Evolutionary conservation across 2,797 vertebrate species (phyloP), one percentile per base, ranked within the genome.

Genomic region (Coregonus suidteri): DNA sequence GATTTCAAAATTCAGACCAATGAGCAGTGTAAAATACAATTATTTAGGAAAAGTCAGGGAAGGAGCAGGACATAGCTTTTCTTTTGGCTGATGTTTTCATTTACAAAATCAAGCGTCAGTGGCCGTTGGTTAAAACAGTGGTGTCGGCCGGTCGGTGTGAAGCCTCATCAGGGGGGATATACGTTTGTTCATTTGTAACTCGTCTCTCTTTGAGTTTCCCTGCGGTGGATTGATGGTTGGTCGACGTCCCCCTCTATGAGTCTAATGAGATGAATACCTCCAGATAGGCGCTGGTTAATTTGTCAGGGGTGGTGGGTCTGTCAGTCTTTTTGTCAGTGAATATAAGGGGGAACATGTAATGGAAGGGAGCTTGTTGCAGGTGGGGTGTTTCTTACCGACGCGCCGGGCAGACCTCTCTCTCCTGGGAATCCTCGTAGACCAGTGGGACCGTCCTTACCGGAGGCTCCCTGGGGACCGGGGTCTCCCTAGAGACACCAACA

Each of bases 401-500:
- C 95, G 79, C 98, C 98, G 59, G 98, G 96, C 87, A 99, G 95
- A 81, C 98, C 98, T 94, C 98, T 93, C 90, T 99, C 97, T 87
- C 98, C 98, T 3, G 97, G 96, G 85, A 99, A 99, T 70, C 98
- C 98, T 75, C 97, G 96, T 14, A 99, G 93, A 83, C 98, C 98
- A 1, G 98, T 93, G 6, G 98, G 98, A 37, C 98, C 98, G 1
- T 98, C 97, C 90, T 99, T 99, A 66, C 98, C 98, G 52, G 96
- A 37, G 76, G 96, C 89, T 70, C 98, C 98, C 81, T 95, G 95
- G 79, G 97, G 98, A 81, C 98, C 98, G 52, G 96, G 97, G 80
- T 99, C 98, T 91, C 98, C 98, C 98, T 99, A 75, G 11, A 66
- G 53, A 91, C 52, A 73, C 53, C 31, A 64, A 54, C 67, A 47